A percentile compares a stretch with the other conserved stretches of the same genome.
These are phyloP conservation scores for Caenorhabditis inopinata DNA, from an alignment of 1,140 invertebrate genomes.

Conservation along the genomic window DNA sequence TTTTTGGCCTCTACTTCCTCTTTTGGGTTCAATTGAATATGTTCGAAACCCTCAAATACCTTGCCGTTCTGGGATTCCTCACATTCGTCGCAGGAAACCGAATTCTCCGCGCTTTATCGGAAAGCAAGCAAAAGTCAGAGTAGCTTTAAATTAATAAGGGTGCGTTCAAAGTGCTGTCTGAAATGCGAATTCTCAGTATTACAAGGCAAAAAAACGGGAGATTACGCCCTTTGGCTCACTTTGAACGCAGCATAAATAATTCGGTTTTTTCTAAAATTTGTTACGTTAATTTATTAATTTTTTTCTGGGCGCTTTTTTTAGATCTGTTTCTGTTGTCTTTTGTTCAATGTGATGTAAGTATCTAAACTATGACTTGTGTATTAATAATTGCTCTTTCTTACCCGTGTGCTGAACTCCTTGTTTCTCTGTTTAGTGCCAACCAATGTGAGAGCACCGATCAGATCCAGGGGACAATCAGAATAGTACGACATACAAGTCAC, in stretches of 20 bases:
- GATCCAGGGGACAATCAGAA: conserved; percentile 92
- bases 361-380: not conserved
- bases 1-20: conserved; percentile 81
- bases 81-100: conserved; percentile 91
- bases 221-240: no score
- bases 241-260: no score
- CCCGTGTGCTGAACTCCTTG: conserved; percentile 86
- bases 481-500: conserved; percentile 93
- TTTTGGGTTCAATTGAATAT: conserved; percentile 91
- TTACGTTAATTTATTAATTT: conserved; percentile 27
- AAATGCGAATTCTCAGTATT: no score
- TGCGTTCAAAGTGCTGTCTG: no score
- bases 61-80: conserved; percentile 78
- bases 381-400: conserved; percentile 66
- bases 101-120: conserved; percentile 77
- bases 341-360: not conserved
- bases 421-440: conserved; percentile 76
- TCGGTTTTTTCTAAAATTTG: not conserved
- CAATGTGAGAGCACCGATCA: conserved; percentile 89
- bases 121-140: conserved; percentile 52
- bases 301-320: not conserved
- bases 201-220: no score
- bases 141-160: not conserved
- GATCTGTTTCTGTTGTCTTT: not conserved
- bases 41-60: conserved; percentile 90